These are phyloP conservation scores for Somateria mollissima DNA, from an alignment of 2,797 vertebrate genomes.

Conservation along the genomic window DNA sequence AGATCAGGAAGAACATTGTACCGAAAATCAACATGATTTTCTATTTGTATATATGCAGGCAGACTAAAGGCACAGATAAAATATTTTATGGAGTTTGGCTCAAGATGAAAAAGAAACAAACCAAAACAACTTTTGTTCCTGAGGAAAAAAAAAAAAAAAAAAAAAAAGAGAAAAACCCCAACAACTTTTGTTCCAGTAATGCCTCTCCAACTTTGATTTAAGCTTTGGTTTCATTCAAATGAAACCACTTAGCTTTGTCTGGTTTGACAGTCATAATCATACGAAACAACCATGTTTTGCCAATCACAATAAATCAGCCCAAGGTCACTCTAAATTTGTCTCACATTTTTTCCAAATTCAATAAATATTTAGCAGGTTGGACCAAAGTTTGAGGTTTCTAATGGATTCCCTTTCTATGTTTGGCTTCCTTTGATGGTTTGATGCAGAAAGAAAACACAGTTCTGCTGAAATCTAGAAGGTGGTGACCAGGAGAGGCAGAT, in stretches of 20 bases:
- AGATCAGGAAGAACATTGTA: neutral
- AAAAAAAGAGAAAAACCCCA: neutral
- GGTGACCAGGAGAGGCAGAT: neutral
- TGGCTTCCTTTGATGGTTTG: constrained; percentile 2
- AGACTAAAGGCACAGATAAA: neutral
- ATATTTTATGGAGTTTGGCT: constrained; percentile 42
- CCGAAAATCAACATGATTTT: neutral
- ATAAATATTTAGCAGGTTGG: constrained; percentile 60
- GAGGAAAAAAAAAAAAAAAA: neutral
- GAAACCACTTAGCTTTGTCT: constrained; percentile 57
- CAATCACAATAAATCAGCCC: constrained; percentile 56
- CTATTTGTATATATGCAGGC: neutral
- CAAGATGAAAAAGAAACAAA: constrained; percentile 39
- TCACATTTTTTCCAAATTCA: constrained; percentile 59
- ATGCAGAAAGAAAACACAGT: constrained; percentile 15
- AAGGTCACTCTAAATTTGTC: constrained; percentile 55
- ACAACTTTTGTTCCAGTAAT: constrained; percentile 35
- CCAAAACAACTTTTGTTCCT: constrained; percentile 22
- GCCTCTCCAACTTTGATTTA: constrained; percentile 50
- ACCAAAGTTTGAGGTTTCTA: constrained; percentile 53
- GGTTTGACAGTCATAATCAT: constrained; percentile 39
- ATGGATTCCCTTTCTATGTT: constrained; percentile 12
- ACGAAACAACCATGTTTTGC: constrained; percentile 36
- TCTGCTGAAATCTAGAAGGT: neutral
- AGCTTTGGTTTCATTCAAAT: constrained; percentile 51